Evolutionary conservation across 2,797 vertebrate genomes (phyloP).

Genomic region (Pipistrellus kuhlii): DNA sequence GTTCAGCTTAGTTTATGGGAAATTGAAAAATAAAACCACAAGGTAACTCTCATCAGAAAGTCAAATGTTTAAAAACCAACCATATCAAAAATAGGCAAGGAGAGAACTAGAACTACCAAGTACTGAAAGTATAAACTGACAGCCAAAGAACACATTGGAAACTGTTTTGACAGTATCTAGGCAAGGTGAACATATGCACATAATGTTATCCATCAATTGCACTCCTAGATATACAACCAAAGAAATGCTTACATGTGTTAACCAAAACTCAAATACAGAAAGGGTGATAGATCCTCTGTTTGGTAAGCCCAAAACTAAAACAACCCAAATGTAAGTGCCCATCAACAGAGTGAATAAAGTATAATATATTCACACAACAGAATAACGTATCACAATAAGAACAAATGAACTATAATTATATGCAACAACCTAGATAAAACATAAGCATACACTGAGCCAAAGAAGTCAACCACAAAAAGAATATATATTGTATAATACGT

Average conservation of each 20-base stretch:
- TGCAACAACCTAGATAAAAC: not conserved
- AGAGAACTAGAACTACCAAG: not conserved
- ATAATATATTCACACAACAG: not conserved
- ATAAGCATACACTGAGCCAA: not conserved
- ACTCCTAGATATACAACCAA: not conserved
- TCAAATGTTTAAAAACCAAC: not conserved
- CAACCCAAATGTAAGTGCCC: not conserved
- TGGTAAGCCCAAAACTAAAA: not conserved
- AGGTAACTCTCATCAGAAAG: not conserved
- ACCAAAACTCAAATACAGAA: conserved; percentile 11
- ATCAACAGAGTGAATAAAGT: not conserved
- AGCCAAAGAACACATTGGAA: not conserved
- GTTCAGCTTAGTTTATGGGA: not conserved
- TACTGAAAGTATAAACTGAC: not conserved
- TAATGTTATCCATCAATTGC: not conserved
- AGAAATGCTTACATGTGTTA: not conserved
- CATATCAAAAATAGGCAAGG: not conserved
- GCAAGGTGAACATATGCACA: not conserved
- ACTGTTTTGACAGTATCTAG: not conserved
- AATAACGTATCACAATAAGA: not conserved
- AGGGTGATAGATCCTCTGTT: not conserved
- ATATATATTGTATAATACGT: not conserved
- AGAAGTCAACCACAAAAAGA: not conserved
- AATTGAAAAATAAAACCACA: conserved; percentile 50
- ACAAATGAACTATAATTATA: not conserved